phyloP scores from a whole-genome alignment of 2,113 vertebrate species.

The Pipra filicauda region DNA sequence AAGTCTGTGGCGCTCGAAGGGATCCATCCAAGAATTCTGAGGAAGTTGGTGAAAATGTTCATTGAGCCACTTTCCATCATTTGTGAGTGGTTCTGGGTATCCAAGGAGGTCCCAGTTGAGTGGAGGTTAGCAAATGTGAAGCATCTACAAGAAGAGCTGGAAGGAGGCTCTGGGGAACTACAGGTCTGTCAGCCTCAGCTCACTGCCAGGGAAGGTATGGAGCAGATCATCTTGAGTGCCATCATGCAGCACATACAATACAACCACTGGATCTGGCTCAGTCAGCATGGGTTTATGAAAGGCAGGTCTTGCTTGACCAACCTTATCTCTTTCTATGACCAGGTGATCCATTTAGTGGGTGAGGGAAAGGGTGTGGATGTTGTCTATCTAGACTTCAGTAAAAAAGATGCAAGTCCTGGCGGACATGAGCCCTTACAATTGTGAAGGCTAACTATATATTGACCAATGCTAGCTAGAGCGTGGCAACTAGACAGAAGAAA shows the following conservation, averaged over 20 bases:
- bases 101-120: background rate
- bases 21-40: background rate
- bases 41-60: background rate
- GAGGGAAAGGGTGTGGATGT: background rate
- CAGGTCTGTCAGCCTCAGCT: background rate
- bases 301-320: background rate
- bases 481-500: background rate
- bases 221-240: background rate
- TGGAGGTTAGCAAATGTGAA: background rate
- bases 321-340: background rate
- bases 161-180: background rate
- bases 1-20: background rate
- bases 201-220: background rate
- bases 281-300: background rate
- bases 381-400: background rate
- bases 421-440: background rate
- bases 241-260: fast-evolving
- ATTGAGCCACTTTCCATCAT: background rate
- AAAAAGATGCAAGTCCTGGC: background rate
- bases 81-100: background rate
- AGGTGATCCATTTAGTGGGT: background rate
- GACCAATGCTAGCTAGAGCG: background rate
- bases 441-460: background rate
- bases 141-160: background rate
- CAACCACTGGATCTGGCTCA: background rate